These are phyloP conservation scores for Panthera tigris DNA, from an alignment of 2,113 vertebrate genomes.

Conservation along the genomic window DNA sequence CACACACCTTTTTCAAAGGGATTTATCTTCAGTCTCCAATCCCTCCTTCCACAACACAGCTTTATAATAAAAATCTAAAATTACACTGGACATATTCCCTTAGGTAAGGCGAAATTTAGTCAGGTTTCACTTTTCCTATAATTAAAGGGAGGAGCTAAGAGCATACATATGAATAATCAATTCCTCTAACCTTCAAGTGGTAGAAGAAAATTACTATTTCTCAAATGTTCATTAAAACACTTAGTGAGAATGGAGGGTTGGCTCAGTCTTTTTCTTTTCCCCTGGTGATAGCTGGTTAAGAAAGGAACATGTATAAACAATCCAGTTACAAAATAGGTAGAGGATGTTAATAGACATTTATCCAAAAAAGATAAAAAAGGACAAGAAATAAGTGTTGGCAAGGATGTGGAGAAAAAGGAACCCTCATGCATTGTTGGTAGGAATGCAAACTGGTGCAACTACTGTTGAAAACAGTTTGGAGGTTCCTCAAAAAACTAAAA, in stretches of 20 bases:
- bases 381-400: neutral
- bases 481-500: neutral
- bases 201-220: slow-evolving; percentile 20
- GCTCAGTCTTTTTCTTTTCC: neutral
- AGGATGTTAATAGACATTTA: neutral
- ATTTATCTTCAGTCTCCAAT: slow-evolving; percentile 1
- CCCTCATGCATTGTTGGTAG: neutral
- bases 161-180: neutral
- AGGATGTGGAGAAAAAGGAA: neutral
- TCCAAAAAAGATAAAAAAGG: neutral
- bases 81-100: neutral
- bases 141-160: slow-evolving; percentile 12
- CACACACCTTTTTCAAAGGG: neutral
- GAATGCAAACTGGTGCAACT: neutral
- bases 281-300: neutral
- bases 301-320: neutral
- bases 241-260: neutral
- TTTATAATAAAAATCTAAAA: slow-evolving; percentile 45
- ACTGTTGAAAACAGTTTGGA: neutral
- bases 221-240: slow-evolving; percentile 11
- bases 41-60: neutral
- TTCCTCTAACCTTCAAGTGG: neutral
- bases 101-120: slow-evolving; percentile 10
- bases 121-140: neutral
- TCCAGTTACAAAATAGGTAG: neutral